These are phyloP conservation scores for Ictidomys tridecemlineatus DNA, from an alignment of 2,113 vertebrate genomes.

Conservation along the genomic window DNA sequence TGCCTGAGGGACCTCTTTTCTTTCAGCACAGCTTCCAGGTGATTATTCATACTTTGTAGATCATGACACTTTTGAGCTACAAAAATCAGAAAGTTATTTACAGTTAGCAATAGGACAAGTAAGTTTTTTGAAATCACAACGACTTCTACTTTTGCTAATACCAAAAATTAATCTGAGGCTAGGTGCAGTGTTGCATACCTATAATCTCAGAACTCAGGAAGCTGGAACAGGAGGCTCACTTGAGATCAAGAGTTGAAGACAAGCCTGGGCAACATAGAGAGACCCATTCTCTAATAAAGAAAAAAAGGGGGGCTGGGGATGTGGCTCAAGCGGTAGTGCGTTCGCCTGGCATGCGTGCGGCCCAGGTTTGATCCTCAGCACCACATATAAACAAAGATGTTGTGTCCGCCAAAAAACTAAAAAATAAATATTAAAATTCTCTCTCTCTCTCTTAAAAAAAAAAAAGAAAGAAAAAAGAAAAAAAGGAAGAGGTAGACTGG, in stretches of 20 bases:
- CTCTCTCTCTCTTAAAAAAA: not conserved
- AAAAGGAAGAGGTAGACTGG: too few relatives aligned
- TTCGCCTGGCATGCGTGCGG: too few relatives aligned
- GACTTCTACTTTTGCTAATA: slow-evolving; percentile 15
- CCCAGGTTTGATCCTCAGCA: too few relatives aligned
- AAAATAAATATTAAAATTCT: too few relatives aligned
- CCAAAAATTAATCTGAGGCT: not conserved
- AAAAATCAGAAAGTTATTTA: slow-evolving; percentile 69
- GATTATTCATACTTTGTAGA: slow-evolving; percentile 91
- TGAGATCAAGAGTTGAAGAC: not conserved
- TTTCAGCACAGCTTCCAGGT: slow-evolving; percentile 93
- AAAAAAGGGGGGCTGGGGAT: not conserved
- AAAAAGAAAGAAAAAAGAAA: not conserved
- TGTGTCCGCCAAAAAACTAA: too few relatives aligned
- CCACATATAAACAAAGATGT: too few relatives aligned
- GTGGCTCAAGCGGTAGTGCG: too few relatives aligned
- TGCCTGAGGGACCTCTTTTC: slow-evolving; percentile 91
- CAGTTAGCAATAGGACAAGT: slow-evolving; percentile 40
- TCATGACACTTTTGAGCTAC: slow-evolving; percentile 89
- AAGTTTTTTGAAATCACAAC: slow-evolving; percentile 28
- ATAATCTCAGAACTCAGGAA: not conserved
- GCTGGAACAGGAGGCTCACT: not conserved
- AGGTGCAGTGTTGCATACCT: not conserved
- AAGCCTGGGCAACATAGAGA: not conserved
- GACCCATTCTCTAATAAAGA: not conserved